A percentile compares a stretch with the other conserved stretches of the same genome.
Evolutionary conservation across 2,888 invertebrate species (phyloP).

Genomic region (Hyppa rectilinea): DNA sequence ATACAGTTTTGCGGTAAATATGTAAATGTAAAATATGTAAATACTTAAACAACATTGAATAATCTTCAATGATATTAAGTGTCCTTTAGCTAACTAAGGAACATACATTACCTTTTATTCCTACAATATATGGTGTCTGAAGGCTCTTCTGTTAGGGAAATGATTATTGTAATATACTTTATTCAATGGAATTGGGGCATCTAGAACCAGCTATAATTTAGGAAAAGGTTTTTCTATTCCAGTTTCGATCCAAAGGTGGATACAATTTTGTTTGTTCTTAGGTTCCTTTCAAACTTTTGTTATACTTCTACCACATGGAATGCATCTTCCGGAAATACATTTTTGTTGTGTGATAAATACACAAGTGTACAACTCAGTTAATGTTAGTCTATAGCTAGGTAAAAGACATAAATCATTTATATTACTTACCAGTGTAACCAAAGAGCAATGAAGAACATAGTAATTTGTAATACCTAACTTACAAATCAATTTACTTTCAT

Average conservation of each 20-base stretch:
- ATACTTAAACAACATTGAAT: background rate
- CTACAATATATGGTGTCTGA: background rate
- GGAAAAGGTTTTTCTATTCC: too few species aligned
- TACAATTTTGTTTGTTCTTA: too few species aligned
- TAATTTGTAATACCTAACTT: background rate
- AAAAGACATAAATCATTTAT: slow-evolving; percentile 7
- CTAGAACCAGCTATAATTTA: too few species aligned
- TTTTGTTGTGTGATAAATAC: background rate
- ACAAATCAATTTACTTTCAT: background rate
- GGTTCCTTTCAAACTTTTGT: too few species aligned
- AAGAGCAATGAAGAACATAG: slow-evolving; percentile 43
- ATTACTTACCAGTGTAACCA: slow-evolving; percentile 6
- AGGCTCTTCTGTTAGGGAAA: background rate
- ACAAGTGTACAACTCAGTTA: background rate
- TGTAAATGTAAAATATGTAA: too few species aligned
- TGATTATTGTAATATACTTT: slow-evolving; percentile 1
- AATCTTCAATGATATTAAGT: background rate
- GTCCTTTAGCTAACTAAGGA: background rate
- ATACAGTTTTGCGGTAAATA: slow-evolving; percentile 10
- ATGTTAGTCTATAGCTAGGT: slow-evolving; percentile 9
- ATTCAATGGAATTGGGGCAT: too few species aligned
- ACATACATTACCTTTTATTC: background rate
- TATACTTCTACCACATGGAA: too few species aligned
- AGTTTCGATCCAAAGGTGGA: too few species aligned
- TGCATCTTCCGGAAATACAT: slow-evolving; percentile 17